Evolutionary conservation across 2,888 invertebrate genomes (phyloP).

Genomic region (Cryptocheilus praepositus): DNA sequence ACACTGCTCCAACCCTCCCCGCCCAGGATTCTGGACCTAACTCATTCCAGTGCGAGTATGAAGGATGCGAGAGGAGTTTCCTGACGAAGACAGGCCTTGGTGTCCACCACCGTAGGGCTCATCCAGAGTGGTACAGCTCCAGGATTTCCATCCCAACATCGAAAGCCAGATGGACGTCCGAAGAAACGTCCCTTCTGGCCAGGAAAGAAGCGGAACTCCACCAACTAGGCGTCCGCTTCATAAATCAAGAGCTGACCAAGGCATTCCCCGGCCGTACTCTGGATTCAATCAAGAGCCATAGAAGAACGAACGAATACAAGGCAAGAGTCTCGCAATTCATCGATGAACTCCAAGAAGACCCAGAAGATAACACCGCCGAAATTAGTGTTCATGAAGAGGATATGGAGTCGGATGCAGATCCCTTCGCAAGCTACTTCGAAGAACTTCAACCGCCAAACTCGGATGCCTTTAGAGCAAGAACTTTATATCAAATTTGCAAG

Average conservation of each 20-base stretch:
- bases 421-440: too few relatives aligned
- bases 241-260: slow-evolving; percentile 13
- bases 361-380: too few relatives aligned
- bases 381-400: too few relatives aligned
- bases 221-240: slow-evolving; percentile 6
- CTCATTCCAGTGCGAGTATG: neutral
- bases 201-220: slow-evolving; percentile 16
- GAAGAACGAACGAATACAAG: slow-evolving; percentile 59
- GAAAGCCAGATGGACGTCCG: slow-evolving; percentile 12
- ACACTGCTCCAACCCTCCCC: neutral
- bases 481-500: too few relatives aligned
- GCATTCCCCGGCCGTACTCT: slow-evolving; percentile 43
- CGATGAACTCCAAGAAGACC: neutral
- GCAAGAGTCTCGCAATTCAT: neutral
- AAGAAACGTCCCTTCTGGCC: slow-evolving; percentile 17
- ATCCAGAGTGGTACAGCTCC: neutral
- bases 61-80: neutral
- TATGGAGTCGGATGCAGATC: too few relatives aligned
- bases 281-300: slow-evolving; percentile 79
- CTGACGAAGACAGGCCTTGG: neutral
- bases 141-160: neutral
- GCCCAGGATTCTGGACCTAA: too few relatives aligned
- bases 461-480: too few relatives aligned
- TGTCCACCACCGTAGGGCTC: slow-evolving; percentile 2
- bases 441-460: too few relatives aligned